These are phyloP conservation scores for Natator depressus DNA, from an alignment of 2,113 vertebrate species.

Conservation along the genomic window DNA sequence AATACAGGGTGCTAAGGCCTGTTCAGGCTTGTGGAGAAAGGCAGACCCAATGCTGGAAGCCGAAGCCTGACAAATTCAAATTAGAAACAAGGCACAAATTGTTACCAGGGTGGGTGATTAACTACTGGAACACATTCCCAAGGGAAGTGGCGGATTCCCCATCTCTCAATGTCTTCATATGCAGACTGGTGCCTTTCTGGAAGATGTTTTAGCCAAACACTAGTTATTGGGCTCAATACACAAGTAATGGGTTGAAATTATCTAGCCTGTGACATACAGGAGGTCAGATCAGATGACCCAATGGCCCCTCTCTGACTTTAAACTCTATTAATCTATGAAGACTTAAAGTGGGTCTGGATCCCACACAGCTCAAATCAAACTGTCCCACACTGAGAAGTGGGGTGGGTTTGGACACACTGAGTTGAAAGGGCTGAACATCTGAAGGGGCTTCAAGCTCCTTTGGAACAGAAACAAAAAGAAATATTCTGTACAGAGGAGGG, in stretches of 20 bases:
- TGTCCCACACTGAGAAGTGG: not conserved
- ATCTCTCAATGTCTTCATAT: not conserved
- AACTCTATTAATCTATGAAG: not conserved
- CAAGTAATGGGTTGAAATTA: not conserved
- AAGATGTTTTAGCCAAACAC: not conserved
- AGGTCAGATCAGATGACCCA: not conserved
- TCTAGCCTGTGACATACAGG: not conserved
- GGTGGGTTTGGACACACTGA: not conserved
- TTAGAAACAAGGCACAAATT: not conserved
- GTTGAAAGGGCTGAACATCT: not conserved
- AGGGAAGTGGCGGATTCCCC: not conserved
- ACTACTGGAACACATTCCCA: not conserved
- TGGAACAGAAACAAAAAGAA: not conserved
- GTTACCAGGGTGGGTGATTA: not conserved
- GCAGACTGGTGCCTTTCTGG: not conserved
- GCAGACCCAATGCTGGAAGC: not conserved
- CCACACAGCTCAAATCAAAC: not conserved
- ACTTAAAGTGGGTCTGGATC: not conserved
- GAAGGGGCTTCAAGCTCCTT: not conserved
- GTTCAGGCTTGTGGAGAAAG: not conserved
- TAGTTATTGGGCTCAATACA: not conserved
- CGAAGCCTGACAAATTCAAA: not conserved
- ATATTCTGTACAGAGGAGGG: not conserved
- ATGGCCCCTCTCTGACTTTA: not conserved
- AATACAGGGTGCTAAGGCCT: not conserved